Base-by-base conservation (phyloP, 92 coral and sea anemone genomes). In the Nematostella vectensis region DNA sequence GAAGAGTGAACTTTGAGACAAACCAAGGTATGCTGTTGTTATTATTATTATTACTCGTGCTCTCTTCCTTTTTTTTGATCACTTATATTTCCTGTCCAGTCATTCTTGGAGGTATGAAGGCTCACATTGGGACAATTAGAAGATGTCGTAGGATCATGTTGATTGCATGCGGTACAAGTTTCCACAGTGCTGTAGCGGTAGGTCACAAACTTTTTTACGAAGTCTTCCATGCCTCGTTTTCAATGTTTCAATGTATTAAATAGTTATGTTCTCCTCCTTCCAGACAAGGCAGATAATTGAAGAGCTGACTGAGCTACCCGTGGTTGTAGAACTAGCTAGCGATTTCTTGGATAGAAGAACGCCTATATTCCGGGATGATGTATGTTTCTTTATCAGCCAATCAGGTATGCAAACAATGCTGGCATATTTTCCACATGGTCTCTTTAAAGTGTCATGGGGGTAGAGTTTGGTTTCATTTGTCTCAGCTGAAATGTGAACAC, bases 141-240 rank as follows among this genome's bases (percentile, higher is more conserved):
- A 74, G 97, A 54, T 89, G 97, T 38, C 95, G 97, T 33, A 80
- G 97, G 18, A 56, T 89, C 31, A 73, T 89, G 47, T 76, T 89
- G 31, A 89, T 89, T 60, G 97, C 97, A 9, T 89, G 97, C 61
- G 97, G 97, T 16, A 89, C 97, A 70, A 91, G 98, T 43, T 86
- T 69, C 65, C 98, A 91, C 64, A 91, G 98, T 58, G 95, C 98
- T 48, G 67, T 91, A 25, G 98, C 98, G 42, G 98, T 91, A 75
- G 84, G 96, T 83, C 8, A n/a, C n/a, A n/a, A n/a, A n/a, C n/a
- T n/a, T n/a, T n/a, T n/a, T n/a, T n/a, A n/a, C n/a, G n/a, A n/a
- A 0, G n/a, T 25, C 16, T 1, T 8, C 2, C 24, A 3, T n/a
- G 25, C 15, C 4, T 1, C 20, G 20, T 10, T n/a, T 37, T 37